These are phyloP conservation scores for Sarcophaga caerulescens DNA, from an alignment of 2,888 invertebrate species.

Conservation along the genomic window DNA sequence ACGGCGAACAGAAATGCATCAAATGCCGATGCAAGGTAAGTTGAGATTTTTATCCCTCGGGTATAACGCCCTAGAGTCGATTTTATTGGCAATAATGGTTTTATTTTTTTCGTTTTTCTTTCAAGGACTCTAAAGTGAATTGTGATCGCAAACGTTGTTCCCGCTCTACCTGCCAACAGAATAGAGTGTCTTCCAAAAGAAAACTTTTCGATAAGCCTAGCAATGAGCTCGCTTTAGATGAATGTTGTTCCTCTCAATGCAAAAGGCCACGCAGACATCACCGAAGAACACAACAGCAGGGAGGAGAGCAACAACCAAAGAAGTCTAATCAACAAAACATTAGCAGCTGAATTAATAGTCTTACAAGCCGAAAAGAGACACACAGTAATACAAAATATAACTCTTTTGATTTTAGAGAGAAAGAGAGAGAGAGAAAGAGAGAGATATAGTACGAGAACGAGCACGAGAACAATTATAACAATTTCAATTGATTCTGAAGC, in stretches of 20 bases:
- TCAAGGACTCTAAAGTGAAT: slow-evolving; percentile 89
- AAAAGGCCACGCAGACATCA: slow-evolving; percentile 79
- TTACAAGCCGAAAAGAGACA: slow-evolving; percentile 29
- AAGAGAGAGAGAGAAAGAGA: slow-evolving; percentile 22
- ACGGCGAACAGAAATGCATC: slow-evolving; percentile 94
- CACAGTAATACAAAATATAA: slow-evolving; percentile 34
- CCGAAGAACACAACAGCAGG: slow-evolving; percentile 76
- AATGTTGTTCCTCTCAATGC: slow-evolving; percentile 80
- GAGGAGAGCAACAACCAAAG: slow-evolving; percentile 54
- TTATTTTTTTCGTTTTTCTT: slow-evolving; percentile 44
- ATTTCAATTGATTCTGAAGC: slow-evolving; percentile 31
- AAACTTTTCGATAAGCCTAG: slow-evolving; percentile 85
- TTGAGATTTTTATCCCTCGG: slow-evolving; percentile 9
- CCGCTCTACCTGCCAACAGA: slow-evolving; percentile 77
- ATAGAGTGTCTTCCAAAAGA: slow-evolving; percentile 75
- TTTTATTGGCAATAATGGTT: background rate
- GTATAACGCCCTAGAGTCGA: background rate
- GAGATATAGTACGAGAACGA: slow-evolving; percentile 18
- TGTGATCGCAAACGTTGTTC: slow-evolving; percentile 88
- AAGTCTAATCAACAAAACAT: slow-evolving; percentile 45
- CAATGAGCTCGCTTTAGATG: slow-evolving; percentile 82
- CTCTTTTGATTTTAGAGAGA: slow-evolving; percentile 41
- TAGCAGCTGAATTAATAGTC: slow-evolving; percentile 66
- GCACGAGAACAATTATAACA: slow-evolving; percentile 18
- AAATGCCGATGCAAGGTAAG: slow-evolving; percentile 94